Conservation (phyloP, 2,113 vertebrate species). For the Sminthopsis crassicaudata region DNA sequence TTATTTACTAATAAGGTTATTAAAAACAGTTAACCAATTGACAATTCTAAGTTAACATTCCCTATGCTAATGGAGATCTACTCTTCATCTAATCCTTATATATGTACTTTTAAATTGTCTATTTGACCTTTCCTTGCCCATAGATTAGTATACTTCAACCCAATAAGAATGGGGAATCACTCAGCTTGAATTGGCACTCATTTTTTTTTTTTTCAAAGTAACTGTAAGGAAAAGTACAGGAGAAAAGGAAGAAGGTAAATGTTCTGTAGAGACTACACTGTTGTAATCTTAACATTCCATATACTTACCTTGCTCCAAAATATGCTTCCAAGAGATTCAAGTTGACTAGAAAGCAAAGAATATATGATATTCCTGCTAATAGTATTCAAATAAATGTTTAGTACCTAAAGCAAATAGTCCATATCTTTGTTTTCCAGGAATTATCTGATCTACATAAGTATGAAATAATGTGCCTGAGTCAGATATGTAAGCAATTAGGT, state of each 20-base stretch:
- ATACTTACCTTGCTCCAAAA: neutral
- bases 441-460: neutral
- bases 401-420: neutral
- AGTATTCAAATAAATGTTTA: neutral
- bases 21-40: neutral
- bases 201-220: neutral
- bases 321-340: neutral
- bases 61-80: neutral
- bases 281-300: neutral
- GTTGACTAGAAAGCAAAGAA: neutral
- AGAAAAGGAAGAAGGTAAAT: neutral
- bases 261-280: neutral
- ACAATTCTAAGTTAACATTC: neutral
- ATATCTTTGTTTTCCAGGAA: neutral
- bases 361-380: neutral
- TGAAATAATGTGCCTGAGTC: neutral
- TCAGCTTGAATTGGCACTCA: neutral
- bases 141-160: neutral
- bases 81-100: constrained; percentile 7
- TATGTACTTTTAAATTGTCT: constrained; percentile 17
- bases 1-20: neutral
- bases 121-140: neutral
- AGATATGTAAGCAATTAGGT: constrained; percentile 25
- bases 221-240: neutral
- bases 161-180: neutral